These are phyloP conservation scores for Diplodus sargus DNA, from an alignment of 2,797 vertebrate species.

Conservation along the genomic window DNA sequence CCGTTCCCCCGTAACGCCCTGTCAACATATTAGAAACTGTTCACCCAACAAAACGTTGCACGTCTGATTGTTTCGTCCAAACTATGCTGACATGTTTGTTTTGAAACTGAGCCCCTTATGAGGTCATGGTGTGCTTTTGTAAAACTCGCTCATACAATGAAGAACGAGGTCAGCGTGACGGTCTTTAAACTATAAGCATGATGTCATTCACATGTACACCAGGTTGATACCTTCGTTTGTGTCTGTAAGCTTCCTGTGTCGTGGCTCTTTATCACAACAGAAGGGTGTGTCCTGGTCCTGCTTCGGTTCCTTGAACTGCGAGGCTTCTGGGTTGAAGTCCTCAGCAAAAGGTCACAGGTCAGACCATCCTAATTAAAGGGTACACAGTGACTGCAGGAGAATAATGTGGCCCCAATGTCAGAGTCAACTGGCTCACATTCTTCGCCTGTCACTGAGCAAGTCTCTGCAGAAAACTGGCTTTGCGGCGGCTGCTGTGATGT, in stretches of 20 bases:
- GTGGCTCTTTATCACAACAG: slow-evolving; percentile 17
- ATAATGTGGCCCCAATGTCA: slow-evolving; percentile 76
- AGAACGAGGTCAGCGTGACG: slow-evolving; percentile 37
- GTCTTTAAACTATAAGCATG: not conserved
- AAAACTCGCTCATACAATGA: slow-evolving; percentile 27
- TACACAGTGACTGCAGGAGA: slow-evolving; percentile 65
- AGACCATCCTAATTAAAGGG: slow-evolving; percentile 81
- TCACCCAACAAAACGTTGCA: slow-evolving; percentile 4
- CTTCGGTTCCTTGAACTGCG: slow-evolving; percentile 51
- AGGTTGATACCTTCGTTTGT: not conserved
- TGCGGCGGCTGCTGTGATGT: slow-evolving; percentile 34
- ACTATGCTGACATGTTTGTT: slow-evolving; percentile 35
- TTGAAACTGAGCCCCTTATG: slow-evolving; percentile 34
- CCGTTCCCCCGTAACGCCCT: not conserved
- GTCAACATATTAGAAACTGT: slow-evolving; percentile 29
- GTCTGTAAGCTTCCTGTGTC: slow-evolving; percentile 28
- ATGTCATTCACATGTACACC: not conserved
- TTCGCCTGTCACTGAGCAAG: slow-evolving; percentile 71
- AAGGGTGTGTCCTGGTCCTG: slow-evolving; percentile 33
- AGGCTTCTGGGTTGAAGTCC: slow-evolving; percentile 54
- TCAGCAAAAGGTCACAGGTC: slow-evolving; percentile 74
- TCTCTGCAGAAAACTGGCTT: slow-evolving; percentile 69
- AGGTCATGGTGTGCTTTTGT: slow-evolving; percentile 45
- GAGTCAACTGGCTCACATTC: slow-evolving; percentile 74
- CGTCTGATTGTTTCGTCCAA: slow-evolving; percentile 18